These are phyloP conservation scores for Polyergus mexicanus DNA, from an alignment of 1,140 invertebrate genomes.

Conservation along the genomic window DNA sequence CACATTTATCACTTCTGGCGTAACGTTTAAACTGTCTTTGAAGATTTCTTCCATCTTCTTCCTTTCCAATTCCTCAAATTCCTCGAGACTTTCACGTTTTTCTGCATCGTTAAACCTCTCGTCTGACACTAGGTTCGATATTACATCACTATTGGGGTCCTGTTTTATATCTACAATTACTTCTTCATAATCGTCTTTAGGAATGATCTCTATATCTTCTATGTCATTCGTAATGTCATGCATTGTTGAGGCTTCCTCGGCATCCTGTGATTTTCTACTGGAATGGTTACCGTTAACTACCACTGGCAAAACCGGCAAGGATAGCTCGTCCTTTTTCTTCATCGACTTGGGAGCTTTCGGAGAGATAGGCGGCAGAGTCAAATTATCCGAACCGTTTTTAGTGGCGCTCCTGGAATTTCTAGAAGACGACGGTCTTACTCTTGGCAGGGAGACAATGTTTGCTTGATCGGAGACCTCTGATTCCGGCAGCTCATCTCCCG, in stretches of 20 bases:
- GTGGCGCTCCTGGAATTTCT: constrained; percentile 65
- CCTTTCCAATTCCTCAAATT: constrained; percentile 18
- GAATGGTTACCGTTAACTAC: constrained; percentile 48
- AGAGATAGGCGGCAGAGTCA: constrained; percentile 82
- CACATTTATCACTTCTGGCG: constrained; percentile 69
- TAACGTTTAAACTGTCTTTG: constrained; percentile 78
- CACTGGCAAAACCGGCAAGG: constrained; percentile 78
- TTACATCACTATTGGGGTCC: too few species aligned
- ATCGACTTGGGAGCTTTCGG: constrained; percentile 75
- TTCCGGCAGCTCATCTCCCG: constrained; percentile 2
- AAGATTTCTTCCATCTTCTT: constrained; percentile 67
- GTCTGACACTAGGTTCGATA: neutral
- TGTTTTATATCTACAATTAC: neutral
- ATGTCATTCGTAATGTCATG: constrained; percentile 46
- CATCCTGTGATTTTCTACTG: constrained; percentile 17
- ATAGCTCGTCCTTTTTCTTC: constrained; percentile 74
- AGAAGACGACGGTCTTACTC: constrained; percentile 74
- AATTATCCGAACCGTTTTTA: constrained; percentile 63
- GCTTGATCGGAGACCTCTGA: constrained; percentile 49
- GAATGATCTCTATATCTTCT: neutral
- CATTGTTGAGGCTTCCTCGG: constrained; percentile 32
- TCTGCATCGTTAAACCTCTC: neutral
- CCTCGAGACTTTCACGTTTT: neutral
- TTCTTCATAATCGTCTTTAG: neutral
- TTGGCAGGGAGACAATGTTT: constrained; percentile 77